Conservation (phyloP, 1,140 invertebrate species). For the Orussus abietinus region DNA sequence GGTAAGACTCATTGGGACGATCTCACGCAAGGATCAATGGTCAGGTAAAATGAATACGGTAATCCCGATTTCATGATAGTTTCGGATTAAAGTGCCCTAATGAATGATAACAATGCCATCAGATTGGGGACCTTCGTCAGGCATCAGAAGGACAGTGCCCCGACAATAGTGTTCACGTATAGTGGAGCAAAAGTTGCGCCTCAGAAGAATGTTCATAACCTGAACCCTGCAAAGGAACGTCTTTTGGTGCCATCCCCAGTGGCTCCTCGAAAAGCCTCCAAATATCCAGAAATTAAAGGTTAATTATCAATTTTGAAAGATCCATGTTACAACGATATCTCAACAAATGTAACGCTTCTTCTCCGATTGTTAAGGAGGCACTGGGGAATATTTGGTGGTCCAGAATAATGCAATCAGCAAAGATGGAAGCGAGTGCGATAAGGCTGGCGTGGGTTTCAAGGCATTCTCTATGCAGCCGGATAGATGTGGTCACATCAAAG, state of each 20-base stretch:
- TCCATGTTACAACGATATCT: background rate
- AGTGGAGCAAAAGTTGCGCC: slow-evolving; percentile 16
- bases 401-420: slow-evolving; percentile 35
- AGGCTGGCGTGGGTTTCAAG: slow-evolving; percentile 50
- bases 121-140: slow-evolving; percentile 34
- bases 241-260: slow-evolving; percentile 36
- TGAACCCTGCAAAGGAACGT: slow-evolving; percentile 26
- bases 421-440: slow-evolving; percentile 51
- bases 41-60: slow-evolving; percentile 26
- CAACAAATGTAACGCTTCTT: background rate
- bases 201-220: slow-evolving; percentile 15
- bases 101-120: no score
- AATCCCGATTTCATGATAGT: slow-evolving; percentile 20
- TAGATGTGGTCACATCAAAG: slow-evolving; percentile 40
- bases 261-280: slow-evolving; percentile 18
- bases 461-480: slow-evolving; percentile 51
- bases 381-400: slow-evolving; percentile 49
- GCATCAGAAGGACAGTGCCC: slow-evolving; percentile 18
- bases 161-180: slow-evolving; percentile 28
- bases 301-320: no score
- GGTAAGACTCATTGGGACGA: slow-evolving; percentile 41
- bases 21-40: slow-evolving; percentile 33
- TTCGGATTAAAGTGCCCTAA: no score
- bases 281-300: slow-evolving; percentile 27
- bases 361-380: slow-evolving; percentile 39